Evolutionary conservation across 2,888 invertebrate species (phyloP).

Genomic region (Carcina quercana): DNA sequence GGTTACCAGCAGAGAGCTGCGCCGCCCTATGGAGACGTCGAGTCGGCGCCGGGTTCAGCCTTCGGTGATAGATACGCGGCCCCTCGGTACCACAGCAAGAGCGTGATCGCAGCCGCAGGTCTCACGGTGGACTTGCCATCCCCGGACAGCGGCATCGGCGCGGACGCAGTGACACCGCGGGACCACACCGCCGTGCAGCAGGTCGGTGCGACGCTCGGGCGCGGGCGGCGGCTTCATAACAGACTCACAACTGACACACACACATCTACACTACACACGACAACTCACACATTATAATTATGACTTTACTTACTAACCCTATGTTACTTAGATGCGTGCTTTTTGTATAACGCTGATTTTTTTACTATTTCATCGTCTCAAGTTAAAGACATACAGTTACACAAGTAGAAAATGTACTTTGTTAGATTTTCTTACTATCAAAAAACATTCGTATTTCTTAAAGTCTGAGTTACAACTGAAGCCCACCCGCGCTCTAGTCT

Average conservation of each 20-base stretch:
- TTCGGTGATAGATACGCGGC: slow-evolving; percentile 81
- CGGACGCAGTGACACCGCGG: slow-evolving; percentile 92
- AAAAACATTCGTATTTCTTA: too few relatives aligned
- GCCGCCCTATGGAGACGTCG: slow-evolving; percentile 71
- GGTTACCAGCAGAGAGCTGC: slow-evolving; percentile 76
- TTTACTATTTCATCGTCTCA: too few relatives aligned
- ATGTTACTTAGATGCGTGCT: too few relatives aligned
- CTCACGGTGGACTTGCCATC: slow-evolving; percentile 95
- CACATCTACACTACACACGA: slow-evolving; percentile 18
- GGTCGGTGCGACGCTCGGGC: slow-evolving; percentile 74
- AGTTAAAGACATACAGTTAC: too few relatives aligned
- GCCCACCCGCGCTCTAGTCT: slow-evolving; percentile 57
- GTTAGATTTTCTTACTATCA: too few relatives aligned
- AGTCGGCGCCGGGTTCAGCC: slow-evolving; percentile 75
- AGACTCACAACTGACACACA: slow-evolving; percentile 26
- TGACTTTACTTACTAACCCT: too few relatives aligned
- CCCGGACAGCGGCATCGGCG: slow-evolving; percentile 96
- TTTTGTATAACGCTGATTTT: too few relatives aligned
- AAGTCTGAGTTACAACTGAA: slow-evolving; percentile 31
- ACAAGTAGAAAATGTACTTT: too few relatives aligned
- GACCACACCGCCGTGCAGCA: slow-evolving; percentile 93
- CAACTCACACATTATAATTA: too few relatives aligned
- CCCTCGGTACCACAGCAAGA: slow-evolving; percentile 82
- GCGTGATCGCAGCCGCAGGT: slow-evolving; percentile 83
- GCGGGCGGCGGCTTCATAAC: slow-evolving; percentile 35